These are phyloP conservation scores for Ascaphus truei DNA, from an alignment of 2,113 vertebrate genomes.

Conservation along the genomic window DNA sequence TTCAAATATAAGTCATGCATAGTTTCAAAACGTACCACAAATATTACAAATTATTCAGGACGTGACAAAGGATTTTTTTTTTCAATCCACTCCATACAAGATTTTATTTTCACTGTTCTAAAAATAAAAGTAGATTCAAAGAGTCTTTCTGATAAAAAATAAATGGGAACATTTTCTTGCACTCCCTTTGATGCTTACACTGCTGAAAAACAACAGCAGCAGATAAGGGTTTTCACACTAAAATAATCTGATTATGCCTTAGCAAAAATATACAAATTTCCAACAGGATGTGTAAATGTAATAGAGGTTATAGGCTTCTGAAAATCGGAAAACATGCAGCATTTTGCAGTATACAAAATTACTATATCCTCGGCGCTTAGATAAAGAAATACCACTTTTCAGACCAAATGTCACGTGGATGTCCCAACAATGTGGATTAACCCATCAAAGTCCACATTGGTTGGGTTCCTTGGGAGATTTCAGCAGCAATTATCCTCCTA, in stretches of 20 bases:
- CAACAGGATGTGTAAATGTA: not conserved
- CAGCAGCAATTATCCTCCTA: too few species aligned
- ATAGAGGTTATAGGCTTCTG: conserved; percentile 33
- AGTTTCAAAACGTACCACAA: conserved; percentile 40
- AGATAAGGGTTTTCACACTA: not conserved
- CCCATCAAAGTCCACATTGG: too few species aligned
- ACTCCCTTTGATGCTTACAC: not conserved
- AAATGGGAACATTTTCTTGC: not conserved
- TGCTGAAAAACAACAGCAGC: not conserved
- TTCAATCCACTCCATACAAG: conserved; percentile 34
- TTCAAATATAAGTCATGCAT: conserved; percentile 41
- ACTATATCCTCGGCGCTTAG: too few species aligned
- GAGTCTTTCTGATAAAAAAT: not conserved
- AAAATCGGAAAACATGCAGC: conserved; percentile 31
- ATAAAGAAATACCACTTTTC: too few species aligned
- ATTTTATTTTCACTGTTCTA: not conserved
- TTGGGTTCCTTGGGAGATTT: too few species aligned
- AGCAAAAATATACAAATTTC: conserved; percentile 9
- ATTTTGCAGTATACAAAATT: not conserved
- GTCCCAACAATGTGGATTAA: too few species aligned
- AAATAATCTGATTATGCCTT: not conserved
- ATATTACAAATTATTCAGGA: conserved; percentile 32
- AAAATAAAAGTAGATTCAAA: not conserved
- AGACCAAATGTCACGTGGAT: too few species aligned
- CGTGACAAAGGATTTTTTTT: conserved; percentile 17